Evolutionary conservation across 2,113 vertebrate genomes (phyloP), one percentile per base, ranked within the genome.

Genomic region (Pedetes capensis): DNA sequence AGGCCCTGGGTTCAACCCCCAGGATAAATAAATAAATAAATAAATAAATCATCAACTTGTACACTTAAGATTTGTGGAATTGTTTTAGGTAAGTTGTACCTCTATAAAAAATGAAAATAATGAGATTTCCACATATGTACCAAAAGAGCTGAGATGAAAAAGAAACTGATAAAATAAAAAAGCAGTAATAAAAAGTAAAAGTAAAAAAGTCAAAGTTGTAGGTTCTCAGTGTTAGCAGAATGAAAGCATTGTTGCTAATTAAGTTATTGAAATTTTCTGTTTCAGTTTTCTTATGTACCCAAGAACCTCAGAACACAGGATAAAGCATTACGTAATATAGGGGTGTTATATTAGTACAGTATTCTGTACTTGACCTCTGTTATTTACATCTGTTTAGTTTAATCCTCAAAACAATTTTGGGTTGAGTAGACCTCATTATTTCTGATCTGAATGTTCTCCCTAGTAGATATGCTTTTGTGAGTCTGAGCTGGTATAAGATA

Each of bases 281-380:
- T 84, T 89, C 72, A 23, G 37, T 78, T 91, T 96, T 75, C 32
- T 49, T 95, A 59, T 12, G 12, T 2, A 57, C 44, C n/a, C 12
- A 91, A 61, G 83, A 78, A 72, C 32, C 91, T 96, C 39, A 83
- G 68, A 92, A 88, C 93, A 92, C 72, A 64, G 91, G 37, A 69
- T 80, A 71, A 74, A 80, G 22, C 69, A 61, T 89, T 95, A 13
- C 14, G 29, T 89, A 63, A 80, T 83, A 55, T 55, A 66, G 32
- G n/a, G 27, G 61, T 80, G 49, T 42, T 44, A 10, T 82, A 44
- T 75, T 86, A 79, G 2, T 68, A 39, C 17, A 51, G 11, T 39
- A 69, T 86, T 89, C 59, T 81, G 10, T 16, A 87, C 39, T 71
- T 87, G 80, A 22, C 8, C 57, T 32, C 17, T 91, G 10, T 92